These are phyloP conservation scores for Linurgus olivaceus DNA, from an alignment of 2,797 vertebrate genomes.

Conservation along the genomic window DNA sequence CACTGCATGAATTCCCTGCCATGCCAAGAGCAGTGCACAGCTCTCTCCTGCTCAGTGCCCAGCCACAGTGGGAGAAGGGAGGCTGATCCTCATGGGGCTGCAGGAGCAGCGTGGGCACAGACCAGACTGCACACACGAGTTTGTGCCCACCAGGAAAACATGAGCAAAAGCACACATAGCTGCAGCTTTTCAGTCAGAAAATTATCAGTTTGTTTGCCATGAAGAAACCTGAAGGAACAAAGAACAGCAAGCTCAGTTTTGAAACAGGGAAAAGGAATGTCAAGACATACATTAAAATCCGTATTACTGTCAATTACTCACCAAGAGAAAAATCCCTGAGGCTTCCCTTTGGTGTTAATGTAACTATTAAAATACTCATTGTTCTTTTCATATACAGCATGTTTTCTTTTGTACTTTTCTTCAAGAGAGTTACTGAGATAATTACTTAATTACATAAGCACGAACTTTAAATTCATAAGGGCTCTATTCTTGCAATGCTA, in stretches of 20 bases:
- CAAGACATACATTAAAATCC: neutral
- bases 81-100: fast-evolving
- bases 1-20: neutral
- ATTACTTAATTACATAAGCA: slow-evolving; percentile 6
- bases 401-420: slow-evolving; percentile 9
- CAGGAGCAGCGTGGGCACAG: fast-evolving
- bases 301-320: neutral
- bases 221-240: neutral
- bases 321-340: neutral
- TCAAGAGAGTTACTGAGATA: neutral
- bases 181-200: neutral
- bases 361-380: neutral
- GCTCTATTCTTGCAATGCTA: neutral
- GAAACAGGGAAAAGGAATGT: neutral
- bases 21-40: too few relatives aligned
- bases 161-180: neutral
- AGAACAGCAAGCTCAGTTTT: neutral
- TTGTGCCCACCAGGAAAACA: neutral
- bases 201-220: neutral
- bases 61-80: fast-evolving
- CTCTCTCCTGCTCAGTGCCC: neutral
- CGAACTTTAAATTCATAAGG: neutral
- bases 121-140: fast-evolving
- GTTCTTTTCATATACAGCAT: neutral
- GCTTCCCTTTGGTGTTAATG: neutral